phyloP scores from a whole-genome alignment of 1,140 invertebrate genomes.

The Trissolcus basalis region DNA sequence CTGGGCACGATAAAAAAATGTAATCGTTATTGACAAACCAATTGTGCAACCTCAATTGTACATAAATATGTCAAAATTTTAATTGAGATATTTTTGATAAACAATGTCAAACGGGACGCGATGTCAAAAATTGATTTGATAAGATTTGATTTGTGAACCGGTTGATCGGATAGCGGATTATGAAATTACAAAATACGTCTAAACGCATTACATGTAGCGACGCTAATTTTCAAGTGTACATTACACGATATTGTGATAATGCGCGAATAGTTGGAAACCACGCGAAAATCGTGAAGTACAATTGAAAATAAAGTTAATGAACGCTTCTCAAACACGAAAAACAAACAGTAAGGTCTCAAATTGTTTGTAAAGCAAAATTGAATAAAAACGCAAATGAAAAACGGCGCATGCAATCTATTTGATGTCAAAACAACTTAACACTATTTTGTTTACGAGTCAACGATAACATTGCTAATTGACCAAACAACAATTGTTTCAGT shows the following conservation, averaged over 20 bases:
- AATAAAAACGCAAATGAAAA: background rate
- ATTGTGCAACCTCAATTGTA: too few species aligned
- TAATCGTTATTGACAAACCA: too few species aligned
- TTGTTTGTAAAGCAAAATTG: background rate
- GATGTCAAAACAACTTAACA: too few species aligned
- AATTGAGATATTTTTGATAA: too few species aligned
- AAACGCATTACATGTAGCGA: background rate
- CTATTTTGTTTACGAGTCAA: too few species aligned
- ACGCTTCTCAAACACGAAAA: conserved; percentile 27
- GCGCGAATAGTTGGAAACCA: conserved; percentile 36
- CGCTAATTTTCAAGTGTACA: conserved; percentile 28
- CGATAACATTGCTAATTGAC: too few species aligned
- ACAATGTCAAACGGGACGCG: too few species aligned
- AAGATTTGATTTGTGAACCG: too few species aligned
- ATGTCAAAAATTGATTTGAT: too few species aligned
- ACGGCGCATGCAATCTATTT: background rate
- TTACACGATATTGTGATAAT: conserved; percentile 28
- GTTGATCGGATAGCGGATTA: conserved; percentile 12
- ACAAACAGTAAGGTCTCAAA: background rate
- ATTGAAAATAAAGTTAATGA: conserved; percentile 40
- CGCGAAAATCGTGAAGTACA: conserved; percentile 46
- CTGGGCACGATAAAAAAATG: too few species aligned
- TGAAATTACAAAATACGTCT: conserved; percentile 19
- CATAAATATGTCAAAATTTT: too few species aligned
- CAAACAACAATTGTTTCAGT: too few species aligned